A percentile compares a stretch with the other conserved stretches of the same genome.
Evolutionary conservation across 1,140 invertebrate genomes (phyloP).

Genomic region (Apis laboriosa): DNA sequence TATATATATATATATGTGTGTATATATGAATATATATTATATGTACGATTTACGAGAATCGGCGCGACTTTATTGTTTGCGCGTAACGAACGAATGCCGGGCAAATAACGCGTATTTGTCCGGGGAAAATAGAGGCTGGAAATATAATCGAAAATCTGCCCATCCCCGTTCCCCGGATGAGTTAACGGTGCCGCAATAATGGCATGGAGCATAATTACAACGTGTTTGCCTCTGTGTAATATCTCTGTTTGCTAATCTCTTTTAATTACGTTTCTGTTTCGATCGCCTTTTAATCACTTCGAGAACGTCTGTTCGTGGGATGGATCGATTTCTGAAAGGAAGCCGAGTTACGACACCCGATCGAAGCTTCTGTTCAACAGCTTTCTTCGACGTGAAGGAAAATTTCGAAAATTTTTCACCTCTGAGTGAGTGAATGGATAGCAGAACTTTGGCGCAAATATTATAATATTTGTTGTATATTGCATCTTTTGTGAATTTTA

Average conservation of each 20-base stretch:
- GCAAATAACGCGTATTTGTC: slow-evolving; percentile 19
- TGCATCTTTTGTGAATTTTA: too few species aligned
- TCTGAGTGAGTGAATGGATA: too few species aligned
- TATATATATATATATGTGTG: background rate
- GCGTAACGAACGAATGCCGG: slow-evolving; percentile 8
- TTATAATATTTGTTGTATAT: too few species aligned
- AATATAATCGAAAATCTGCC: slow-evolving; percentile 16
- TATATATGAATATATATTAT: too few species aligned
- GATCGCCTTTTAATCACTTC: slow-evolving; percentile 17
- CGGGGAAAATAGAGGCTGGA: slow-evolving; percentile 3
- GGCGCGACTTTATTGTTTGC: slow-evolving; percentile 14
- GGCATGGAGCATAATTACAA: slow-evolving; percentile 12
- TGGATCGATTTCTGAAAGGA: too few species aligned
- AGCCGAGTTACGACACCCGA: too few species aligned
- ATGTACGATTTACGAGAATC: background rate
- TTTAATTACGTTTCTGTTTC: slow-evolving; percentile 1
- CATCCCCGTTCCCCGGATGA: too few species aligned
- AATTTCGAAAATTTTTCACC: too few species aligned
- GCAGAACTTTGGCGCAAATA: too few species aligned
- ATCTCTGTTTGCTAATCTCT: slow-evolving; percentile 18
- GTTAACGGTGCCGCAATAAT: slow-evolving; percentile 5
- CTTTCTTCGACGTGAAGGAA: too few species aligned
- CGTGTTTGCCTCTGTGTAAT: slow-evolving; percentile 1
- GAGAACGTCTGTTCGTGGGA: too few species aligned
- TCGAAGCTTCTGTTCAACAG: too few species aligned